phyloP scores from a whole-genome alignment of 2,888 invertebrate species.

The Lithophane leautieri region DNA sequence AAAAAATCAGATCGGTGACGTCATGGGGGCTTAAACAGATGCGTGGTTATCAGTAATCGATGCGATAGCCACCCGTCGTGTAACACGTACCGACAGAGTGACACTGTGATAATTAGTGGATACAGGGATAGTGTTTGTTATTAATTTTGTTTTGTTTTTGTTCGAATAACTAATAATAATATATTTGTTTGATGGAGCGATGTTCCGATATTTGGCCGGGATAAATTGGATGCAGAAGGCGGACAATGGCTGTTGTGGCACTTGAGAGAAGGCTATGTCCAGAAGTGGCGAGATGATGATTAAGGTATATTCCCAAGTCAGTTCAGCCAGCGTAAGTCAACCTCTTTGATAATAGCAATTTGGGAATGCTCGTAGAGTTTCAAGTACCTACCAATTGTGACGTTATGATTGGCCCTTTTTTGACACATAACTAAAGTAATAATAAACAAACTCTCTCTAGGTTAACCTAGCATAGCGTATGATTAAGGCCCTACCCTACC shows the following conservation, averaged over 20 bases:
- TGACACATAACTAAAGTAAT: too few relatives aligned
- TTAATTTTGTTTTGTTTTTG: constrained; percentile 29
- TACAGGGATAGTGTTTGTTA: constrained; percentile 47
- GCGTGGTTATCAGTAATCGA: constrained; percentile 68
- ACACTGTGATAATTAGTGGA: constrained; percentile 59
- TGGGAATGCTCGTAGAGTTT: background rate
- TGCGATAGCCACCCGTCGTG: constrained; percentile 61
- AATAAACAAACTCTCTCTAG: too few relatives aligned
- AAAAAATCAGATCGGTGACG: constrained; percentile 59
- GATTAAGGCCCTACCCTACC: too few relatives aligned
- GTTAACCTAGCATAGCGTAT: too few relatives aligned
- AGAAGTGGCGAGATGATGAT: background rate
- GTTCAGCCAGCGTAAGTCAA: background rate
- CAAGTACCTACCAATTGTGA: background rate
- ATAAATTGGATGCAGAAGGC: background rate
- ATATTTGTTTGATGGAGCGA: background rate
- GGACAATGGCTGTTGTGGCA: too few relatives aligned
- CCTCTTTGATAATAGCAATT: background rate
- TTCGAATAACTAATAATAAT: background rate
- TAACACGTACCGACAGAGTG: constrained; percentile 47
- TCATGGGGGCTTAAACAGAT: constrained; percentile 67
- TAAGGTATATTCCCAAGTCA: background rate
- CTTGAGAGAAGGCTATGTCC: too few relatives aligned
- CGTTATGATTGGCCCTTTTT: too few relatives aligned
- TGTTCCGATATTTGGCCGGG: background rate